Percentiles rank a stretch among this genome's conserved stretches.
Conservation (phyloP, 2,888 invertebrate genomes). For the Furcula furcula region DNA sequence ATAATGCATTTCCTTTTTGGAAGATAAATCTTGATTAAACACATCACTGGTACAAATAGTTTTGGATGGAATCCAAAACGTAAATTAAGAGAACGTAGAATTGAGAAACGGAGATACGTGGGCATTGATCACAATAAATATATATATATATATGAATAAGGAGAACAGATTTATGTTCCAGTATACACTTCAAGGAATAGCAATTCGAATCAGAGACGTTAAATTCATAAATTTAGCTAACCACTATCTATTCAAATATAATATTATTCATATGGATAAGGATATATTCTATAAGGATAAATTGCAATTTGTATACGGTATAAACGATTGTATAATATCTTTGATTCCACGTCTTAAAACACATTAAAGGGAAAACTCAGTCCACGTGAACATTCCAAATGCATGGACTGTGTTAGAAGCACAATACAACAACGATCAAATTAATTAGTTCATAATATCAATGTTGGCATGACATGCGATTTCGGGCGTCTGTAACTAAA, state of each 20-base stretch:
- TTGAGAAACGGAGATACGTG: conserved; percentile 6
- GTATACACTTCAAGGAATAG: conserved; percentile 6
- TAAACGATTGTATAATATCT: conserved; percentile 6
- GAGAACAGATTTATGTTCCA: conserved; percentile 8
- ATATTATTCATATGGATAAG: too few species aligned
- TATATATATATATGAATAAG: conserved; percentile 11
- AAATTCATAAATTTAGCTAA: too few species aligned
- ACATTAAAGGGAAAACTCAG: conserved; percentile 38
- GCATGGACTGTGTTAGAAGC: conserved; percentile 55
- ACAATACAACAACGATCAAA: conserved; percentile 48
- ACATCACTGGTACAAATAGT: conserved; percentile 26
- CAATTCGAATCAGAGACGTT: conserved; percentile 6
- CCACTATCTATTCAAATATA: too few species aligned
- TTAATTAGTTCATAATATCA: conserved; percentile 42
- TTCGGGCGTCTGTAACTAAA: conserved; percentile 27
- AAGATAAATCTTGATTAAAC: conserved; percentile 42
- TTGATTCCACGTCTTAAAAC: conserved; percentile 42
- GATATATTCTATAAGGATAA: too few species aligned
- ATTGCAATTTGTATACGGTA: neutral
- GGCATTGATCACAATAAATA: too few species aligned
- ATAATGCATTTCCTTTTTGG: conserved; percentile 21
- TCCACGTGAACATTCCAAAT: conserved; percentile 53
- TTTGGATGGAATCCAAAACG: conserved; percentile 39
- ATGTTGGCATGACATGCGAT: conserved; percentile 71
- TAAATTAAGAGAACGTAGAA: conserved; percentile 23